Evolutionary conservation across 2,888 invertebrate genomes (phyloP).

Genomic region (Lepidochrysops patricia): DNA sequence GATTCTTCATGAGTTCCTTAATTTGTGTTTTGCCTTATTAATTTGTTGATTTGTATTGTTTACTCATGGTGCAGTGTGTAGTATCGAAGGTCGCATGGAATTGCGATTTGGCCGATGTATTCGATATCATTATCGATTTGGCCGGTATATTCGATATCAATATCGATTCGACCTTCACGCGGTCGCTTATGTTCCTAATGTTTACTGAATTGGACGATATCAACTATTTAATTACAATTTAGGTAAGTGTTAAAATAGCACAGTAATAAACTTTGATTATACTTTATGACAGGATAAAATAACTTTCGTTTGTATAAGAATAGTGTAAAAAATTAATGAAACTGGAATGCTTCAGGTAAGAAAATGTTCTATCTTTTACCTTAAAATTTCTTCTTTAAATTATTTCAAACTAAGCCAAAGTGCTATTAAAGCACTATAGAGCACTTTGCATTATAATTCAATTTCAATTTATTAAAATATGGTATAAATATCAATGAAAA

Average conservation of each 20-base stretch:
- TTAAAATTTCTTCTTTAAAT: too few relatives aligned
- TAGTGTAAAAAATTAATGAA: too few relatives aligned
- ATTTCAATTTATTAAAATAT: too few relatives aligned
- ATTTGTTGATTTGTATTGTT: neutral
- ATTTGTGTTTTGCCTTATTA: neutral
- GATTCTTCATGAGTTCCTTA: neutral
- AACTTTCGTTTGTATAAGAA: too few relatives aligned
- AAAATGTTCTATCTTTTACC: too few relatives aligned
- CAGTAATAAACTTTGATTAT: neutral
- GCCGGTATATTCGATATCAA: conserved; percentile 12
- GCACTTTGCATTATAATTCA: too few relatives aligned
- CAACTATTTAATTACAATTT: neutral
- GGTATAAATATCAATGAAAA: too few relatives aligned
- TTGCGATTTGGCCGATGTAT: conserved; percentile 17
- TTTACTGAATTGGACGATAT: neutral
- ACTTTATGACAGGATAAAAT: neutral
- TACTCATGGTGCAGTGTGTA: neutral
- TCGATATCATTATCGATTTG: conserved; percentile 7
- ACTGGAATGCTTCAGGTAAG: too few relatives aligned
- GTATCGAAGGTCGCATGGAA: conserved; percentile 12
- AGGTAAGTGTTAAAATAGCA: neutral
- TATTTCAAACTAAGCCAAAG: too few relatives aligned
- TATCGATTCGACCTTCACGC: neutral
- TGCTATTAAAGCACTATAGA: too few relatives aligned
- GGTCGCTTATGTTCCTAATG: neutral